These are phyloP conservation scores for Cyclophora punctaria DNA, from an alignment of 2,888 invertebrate genomes.

Conservation along the genomic window DNA sequence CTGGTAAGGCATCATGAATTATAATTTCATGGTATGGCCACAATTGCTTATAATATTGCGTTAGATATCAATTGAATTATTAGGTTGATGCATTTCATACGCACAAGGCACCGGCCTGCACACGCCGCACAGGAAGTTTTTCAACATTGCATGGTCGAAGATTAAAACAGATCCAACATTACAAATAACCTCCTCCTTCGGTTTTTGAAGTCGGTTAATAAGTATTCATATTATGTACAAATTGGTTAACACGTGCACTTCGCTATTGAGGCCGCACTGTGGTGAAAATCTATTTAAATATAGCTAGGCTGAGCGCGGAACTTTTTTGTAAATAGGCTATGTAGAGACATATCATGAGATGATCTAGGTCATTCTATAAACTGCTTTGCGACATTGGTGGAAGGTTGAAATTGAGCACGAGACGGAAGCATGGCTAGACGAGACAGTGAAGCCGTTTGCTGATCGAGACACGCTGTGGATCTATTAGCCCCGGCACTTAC, in stretches of 20 bases:
- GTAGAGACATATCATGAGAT: too few relatives aligned
- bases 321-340: too few relatives aligned
- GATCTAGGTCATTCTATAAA: too few relatives aligned
- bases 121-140: conserved; percentile 30
- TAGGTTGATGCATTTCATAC: conserved; percentile 33
- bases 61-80: conserved; percentile 30
- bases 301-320: not conserved
- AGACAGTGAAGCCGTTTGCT: conserved; percentile 15
- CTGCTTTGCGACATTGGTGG: conserved; percentile 10
- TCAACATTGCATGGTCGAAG: conserved; percentile 29
- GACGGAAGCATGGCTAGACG: conserved; percentile 32
- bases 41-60: conserved; percentile 1
- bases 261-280: conserved; percentile 18
- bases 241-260: conserved; percentile 5
- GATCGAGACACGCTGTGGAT: conserved; percentile 21
- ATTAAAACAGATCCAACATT: conserved; percentile 16
- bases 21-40: too few relatives aligned
- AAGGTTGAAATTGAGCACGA: conserved; percentile 31
- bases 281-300: not conserved
- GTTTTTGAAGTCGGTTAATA: too few relatives aligned
- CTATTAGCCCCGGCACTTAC: conserved; percentile 39
- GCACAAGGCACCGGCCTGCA: conserved; percentile 23
- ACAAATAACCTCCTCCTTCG: too few relatives aligned
- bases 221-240: conserved; percentile 1
- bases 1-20: too few relatives aligned